Percentiles rank a stretch among this genome's conserved stretches.
Conservation (phyloP, 2,888 invertebrate genomes). For the Diaphora mendica region DNA sequence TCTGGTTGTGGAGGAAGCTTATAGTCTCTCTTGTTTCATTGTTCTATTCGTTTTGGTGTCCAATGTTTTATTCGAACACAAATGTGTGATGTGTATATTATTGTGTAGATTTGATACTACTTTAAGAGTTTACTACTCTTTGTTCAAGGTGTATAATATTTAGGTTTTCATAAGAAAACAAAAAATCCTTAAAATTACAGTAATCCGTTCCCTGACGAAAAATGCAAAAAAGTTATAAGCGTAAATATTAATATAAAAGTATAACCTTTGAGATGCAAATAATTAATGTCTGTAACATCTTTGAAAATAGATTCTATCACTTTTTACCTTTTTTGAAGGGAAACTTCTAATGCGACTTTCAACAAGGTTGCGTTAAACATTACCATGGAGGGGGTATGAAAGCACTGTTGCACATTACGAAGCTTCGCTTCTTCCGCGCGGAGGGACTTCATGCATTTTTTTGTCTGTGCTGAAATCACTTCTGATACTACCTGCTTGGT, state of each 20-base stretch:
- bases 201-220: not conserved
- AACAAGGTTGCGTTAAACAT: too few relatives aligned
- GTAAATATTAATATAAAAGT: not conserved
- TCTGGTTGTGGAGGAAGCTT: slow-evolving; percentile 47
- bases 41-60: slow-evolving; percentile 24
- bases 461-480: too few relatives aligned
- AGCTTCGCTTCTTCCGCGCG: too few relatives aligned
- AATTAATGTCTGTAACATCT: too few relatives aligned
- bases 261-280: too few relatives aligned
- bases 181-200: not conserved
- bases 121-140: not conserved
- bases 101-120: not conserved
- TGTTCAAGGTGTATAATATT: not conserved
- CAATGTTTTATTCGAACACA: not conserved
- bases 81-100: not conserved
- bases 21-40: slow-evolving; percentile 47
- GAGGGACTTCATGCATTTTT: too few relatives aligned
- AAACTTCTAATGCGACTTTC: too few relatives aligned
- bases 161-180: not conserved
- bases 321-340: too few relatives aligned
- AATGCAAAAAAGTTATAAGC: not conserved
- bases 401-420: too few relatives aligned
- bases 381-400: too few relatives aligned
- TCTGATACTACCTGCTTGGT: too few relatives aligned
- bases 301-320: too few relatives aligned